Percentiles rank a stretch among this genome's conserved stretches.
Evolutionary conservation across 2,888 invertebrate genomes (phyloP).

Genomic region (Scrobipalpa atriplicella): DNA sequence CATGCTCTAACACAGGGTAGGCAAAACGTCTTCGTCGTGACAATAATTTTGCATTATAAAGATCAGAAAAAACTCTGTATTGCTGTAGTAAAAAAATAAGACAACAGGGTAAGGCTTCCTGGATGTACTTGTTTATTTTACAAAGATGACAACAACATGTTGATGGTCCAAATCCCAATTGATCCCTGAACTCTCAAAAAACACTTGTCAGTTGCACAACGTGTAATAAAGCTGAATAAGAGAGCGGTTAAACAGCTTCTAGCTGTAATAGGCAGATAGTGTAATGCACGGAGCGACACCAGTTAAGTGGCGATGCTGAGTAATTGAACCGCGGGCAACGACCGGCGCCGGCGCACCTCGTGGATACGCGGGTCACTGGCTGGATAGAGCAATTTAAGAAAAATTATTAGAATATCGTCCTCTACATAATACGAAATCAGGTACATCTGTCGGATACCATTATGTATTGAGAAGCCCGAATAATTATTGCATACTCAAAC

Average conservation of each 20-base stretch:
- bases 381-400: background rate
- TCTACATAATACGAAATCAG: too few species aligned
- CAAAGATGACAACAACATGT: background rate
- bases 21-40: too few species aligned
- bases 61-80: too few species aligned
- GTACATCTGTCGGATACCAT: too few species aligned
- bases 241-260: background rate
- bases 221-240: background rate
- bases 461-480: too few species aligned
- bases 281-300: conserved; percentile 16
- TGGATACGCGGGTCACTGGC: background rate
- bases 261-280: conserved; percentile 1
- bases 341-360: conserved; percentile 26
- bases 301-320: conserved; percentile 10
- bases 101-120: too few species aligned
- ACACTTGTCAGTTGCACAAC: background rate
- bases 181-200: background rate
- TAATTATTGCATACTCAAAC: too few species aligned
- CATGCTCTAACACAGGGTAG: too few species aligned
- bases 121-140: too few species aligned
- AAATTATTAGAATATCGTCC: too few species aligned
- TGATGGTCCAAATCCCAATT: conserved; percentile 6
- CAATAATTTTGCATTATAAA: too few species aligned
- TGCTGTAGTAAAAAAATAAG: too few species aligned
- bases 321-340: conserved; percentile 25